Conservation (phyloP, 2,113 vertebrate species). For the Lonchura striata region DNA sequence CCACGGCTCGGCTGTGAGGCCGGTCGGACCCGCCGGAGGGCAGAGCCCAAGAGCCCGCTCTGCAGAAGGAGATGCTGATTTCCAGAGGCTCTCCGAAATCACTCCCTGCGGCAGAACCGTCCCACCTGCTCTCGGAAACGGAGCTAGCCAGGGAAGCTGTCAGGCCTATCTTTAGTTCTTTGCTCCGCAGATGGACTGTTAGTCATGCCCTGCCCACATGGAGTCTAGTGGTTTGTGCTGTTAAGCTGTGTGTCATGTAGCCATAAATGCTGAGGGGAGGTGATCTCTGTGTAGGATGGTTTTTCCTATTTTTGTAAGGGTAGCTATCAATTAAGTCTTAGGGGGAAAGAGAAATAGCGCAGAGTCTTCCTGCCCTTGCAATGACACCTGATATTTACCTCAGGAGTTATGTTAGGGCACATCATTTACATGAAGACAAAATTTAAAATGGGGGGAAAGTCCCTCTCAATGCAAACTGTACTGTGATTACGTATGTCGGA, state of each 20-base stretch:
- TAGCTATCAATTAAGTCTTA: not conserved
- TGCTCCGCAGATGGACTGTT: slow-evolving; percentile 23
- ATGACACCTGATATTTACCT: not conserved
- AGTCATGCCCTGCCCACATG: slow-evolving; percentile 34
- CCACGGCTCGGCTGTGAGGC: not conserved
- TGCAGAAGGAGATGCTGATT: not conserved
- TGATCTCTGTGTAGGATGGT: not conserved
- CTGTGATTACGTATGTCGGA: not conserved
- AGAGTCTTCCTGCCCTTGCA: not conserved
- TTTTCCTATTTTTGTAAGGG: not conserved
- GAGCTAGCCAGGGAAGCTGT: not conserved
- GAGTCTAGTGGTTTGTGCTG: not conserved
- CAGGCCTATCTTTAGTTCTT: not conserved
- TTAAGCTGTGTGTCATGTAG: not conserved
- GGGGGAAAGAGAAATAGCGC: not conserved
- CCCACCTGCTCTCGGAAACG: not conserved
- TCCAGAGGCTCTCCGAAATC: not conserved
- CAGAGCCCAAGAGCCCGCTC: accelerated
- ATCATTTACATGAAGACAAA: not conserved
- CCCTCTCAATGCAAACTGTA: not conserved
- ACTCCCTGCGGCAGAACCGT: not conserved
- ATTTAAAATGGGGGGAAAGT: not conserved
- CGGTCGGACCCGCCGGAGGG: not conserved
- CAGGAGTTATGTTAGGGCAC: not conserved
- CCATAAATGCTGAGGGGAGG: not conserved